Base-by-base conservation (phyloP, 1,140 invertebrate species). In the Bicyclus anynana region DNA sequence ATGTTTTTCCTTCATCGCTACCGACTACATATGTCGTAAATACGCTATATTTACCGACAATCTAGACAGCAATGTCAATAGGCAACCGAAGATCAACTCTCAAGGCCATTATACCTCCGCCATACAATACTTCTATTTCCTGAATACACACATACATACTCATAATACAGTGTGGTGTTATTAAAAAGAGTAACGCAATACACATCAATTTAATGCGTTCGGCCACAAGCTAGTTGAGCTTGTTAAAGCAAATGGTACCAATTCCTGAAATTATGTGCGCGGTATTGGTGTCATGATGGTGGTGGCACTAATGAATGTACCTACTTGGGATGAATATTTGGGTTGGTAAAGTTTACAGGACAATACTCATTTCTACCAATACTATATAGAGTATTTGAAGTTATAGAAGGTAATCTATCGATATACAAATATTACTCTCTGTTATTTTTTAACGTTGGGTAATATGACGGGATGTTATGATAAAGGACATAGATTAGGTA, bases 221-320 rank as follows among this genome's bases (percentile, higher is more conserved):
- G 72, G 78, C 72, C 79, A 79, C 74, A 63, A 72, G 59, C 79
- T 80, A 77, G 71, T 86, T 86, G 74, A 86, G 83, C 83, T 86
- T 69, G 80, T 86, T 86, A 85, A 78, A 64, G 37, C 60, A 56
- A 70, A 67, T 69, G 76, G 64, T 72, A 74, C 67, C 74, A 80
- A 84, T 79, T 81, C 74, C 80, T 74, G 74, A 81, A 84, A 81
- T 81, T 76, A 81, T 79, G 73, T 67, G 59, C 67, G 66, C 53
- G 62, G 65, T 71, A 72, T 75, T 74, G 53, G 63, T 75, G 72
- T 72, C 69, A 72, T 69, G 57, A 54, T 54, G 38, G 38, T 55
- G 29, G 46, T 44, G 50, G 40, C 48, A 56, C 46, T 56, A 53
- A 53, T 58, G 38, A 52, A 51, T 20, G 54, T 33, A 33, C 29